Base-by-base conservation (phyloP, 2,888 invertebrate species). In the Tricholauxania praeusta region DNA sequence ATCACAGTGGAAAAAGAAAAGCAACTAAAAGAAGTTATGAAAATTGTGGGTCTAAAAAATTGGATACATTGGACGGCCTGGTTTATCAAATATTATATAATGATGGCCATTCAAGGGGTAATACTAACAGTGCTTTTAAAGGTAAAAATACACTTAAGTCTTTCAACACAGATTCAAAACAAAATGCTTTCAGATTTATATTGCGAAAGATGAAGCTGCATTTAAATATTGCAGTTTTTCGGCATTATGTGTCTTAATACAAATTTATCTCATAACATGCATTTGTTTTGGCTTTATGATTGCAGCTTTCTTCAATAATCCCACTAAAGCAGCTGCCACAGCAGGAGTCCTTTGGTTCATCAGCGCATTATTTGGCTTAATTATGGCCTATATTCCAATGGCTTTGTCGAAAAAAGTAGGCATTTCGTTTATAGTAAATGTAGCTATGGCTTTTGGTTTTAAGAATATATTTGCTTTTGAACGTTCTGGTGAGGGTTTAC, bases 281-380 rank as follows among this genome's bases (percentile, higher is more conserved):
- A 93, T 94, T 76, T 91, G 91, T 60, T 93, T 94, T 84, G 92
- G 92, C 82, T 95, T 95, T 83, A 90, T 93, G 87, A 84, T 95
- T 57, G 93, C 94, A 79, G 91, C 92, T 1, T 91, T 94, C 78
- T 95, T 95, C 84, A 91, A 92, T 1, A 92, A 91, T 90, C 95
- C 93, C 0, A 94, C 92, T 81, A 91, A 92, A 3, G 94, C 93
- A 5, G 91, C 94, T 0, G 90, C 93, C 12, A 91, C 93, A n/a
- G 91, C 91, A n/a, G 93, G 93, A 1, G 88, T 95, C 5, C 82
- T 92, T 55, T 95, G 93, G 92, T 93, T 94, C 80, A 74, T 94
- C 12, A 88, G 91, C 95, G 0, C 94, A 92, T 77, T 88, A 91
- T 72, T 89, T 4, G 28, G 28, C 3, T 94, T 80, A 85, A 94